A percentile compares a stretch with the other conserved stretches of the same genome.
These are phyloP conservation scores for Pseudococcus jackbeardsleyi DNA, from an alignment of 2,888 invertebrate species.

Conservation along the genomic window DNA sequence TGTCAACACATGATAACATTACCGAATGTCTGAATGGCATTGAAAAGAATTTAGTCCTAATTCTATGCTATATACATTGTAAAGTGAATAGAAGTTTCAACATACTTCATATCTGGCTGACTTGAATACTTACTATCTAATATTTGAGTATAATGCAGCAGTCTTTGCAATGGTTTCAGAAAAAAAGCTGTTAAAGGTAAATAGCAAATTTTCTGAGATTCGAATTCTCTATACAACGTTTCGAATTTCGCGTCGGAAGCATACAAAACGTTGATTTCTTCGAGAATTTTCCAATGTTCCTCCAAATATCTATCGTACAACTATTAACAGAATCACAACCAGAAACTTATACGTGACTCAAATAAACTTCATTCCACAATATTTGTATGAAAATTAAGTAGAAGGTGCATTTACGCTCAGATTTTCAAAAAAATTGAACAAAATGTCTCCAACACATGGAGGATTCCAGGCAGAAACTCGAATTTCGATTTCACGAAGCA, in stretches of 20 bases:
- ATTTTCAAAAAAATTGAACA: conserved; percentile 77
- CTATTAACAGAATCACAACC: conserved; percentile 69
- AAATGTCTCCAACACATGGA: conserved; percentile 72
- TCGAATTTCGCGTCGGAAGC: conserved; percentile 80
- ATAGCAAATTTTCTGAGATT: conserved; percentile 87
- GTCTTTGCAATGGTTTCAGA: conserved; percentile 85
- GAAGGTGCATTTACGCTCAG: conserved; percentile 72
- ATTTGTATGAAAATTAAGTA: background rate
- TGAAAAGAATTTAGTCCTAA: background rate
- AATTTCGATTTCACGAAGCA: conserved; percentile 84
- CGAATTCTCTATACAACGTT: conserved; percentile 82
- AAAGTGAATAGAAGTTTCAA: too few species aligned
- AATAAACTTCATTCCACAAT: background rate
- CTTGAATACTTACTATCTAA: conserved; percentile 77
- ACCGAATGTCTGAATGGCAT: too few species aligned
- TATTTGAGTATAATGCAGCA: conserved; percentile 81
- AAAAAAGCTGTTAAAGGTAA: conserved; percentile 87
- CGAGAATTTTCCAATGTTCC: conserved; percentile 82
- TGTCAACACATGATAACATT: conserved; percentile 68
- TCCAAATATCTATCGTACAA: conserved; percentile 81
- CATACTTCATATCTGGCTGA: too few species aligned
- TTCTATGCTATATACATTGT: background rate
- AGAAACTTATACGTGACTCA: too few species aligned
- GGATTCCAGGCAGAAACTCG: conserved; percentile 81
- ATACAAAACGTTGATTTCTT: conserved; percentile 83